Percentiles rank a stretch among this genome's conserved stretches.
Conservation (phyloP, 2,888 invertebrate genomes). For the Entomobrya multifasciata region DNA sequence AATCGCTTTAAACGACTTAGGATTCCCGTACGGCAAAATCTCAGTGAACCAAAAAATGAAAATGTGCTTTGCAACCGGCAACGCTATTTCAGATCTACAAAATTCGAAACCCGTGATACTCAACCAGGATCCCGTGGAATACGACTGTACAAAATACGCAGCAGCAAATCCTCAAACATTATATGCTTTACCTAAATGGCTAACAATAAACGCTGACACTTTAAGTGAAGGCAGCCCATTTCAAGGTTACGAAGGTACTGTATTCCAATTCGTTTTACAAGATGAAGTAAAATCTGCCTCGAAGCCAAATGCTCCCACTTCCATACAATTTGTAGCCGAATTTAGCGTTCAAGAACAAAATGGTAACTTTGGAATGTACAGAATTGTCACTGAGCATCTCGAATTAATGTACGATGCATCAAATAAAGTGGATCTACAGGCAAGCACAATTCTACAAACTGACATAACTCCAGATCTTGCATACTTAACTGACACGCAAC, state of each 20-base stretch:
- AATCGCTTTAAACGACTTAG: neutral
- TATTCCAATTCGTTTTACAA: neutral
- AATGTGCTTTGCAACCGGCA: neutral
- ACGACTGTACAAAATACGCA: neutral
- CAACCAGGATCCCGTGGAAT: neutral
- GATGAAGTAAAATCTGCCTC: neutral
- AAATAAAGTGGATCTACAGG: neutral
- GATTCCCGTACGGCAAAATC: neutral
- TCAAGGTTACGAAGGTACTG: neutral
- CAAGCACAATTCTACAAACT: neutral
- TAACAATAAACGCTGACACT: neutral
- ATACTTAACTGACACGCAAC: neutral
- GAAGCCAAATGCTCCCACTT: neutral
- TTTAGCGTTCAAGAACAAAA: neutral
- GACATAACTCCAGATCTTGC: neutral
- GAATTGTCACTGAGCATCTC: neutral
- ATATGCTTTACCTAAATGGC: neutral
- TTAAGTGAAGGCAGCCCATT: neutral
- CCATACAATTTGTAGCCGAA: neutral
- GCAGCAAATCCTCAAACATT: neutral
- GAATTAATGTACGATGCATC: neutral
- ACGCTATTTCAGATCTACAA: neutral
- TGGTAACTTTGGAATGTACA: neutral
- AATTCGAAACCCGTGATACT: neutral
- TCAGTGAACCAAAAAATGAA: neutral